Evolutionary conservation across 2,113 vertebrate genomes (phyloP).

Genomic region (Chaetodon auriga): DNA sequence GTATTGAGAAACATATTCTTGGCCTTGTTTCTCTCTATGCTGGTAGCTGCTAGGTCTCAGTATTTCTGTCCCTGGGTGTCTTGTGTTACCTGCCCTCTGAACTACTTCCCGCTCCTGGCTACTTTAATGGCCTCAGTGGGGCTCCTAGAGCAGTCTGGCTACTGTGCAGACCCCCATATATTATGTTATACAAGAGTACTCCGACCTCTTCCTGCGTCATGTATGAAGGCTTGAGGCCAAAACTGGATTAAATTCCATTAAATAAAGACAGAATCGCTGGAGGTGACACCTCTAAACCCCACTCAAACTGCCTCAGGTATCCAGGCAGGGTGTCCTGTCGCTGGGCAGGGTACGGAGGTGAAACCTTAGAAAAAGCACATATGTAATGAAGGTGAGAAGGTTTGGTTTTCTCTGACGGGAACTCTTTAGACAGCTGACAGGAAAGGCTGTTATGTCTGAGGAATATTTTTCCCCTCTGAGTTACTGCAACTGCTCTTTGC

Average conservation of each 20-base stretch:
- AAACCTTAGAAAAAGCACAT: constrained; percentile 34
- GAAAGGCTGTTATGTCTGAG: constrained; percentile 47
- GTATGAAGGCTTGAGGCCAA: constrained; percentile 4
- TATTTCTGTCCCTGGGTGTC: constrained; percentile 62
- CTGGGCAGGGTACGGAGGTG: constrained; percentile 7
- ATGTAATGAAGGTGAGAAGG: background rate
- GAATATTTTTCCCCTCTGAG: constrained; percentile 31
- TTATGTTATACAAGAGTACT: background rate
- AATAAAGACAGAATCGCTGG: background rate
- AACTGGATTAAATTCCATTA: background rate
- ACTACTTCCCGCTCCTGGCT: constrained; percentile 56
- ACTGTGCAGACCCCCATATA: constrained; percentile 17
- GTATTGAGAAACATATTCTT: constrained; percentile 41
- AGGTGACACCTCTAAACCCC: background rate
- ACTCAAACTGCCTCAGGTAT: background rate
- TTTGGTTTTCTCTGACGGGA: constrained; percentile 59
- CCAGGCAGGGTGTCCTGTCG: constrained; percentile 12
- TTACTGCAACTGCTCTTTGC: constrained; percentile 38
- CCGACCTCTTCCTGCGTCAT: background rate
- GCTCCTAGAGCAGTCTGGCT: constrained; percentile 12
- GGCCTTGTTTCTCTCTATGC: constrained; percentile 30
- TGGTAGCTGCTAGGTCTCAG: constrained; percentile 37
- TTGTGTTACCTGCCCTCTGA: constrained; percentile 65
- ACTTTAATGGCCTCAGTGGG: constrained; percentile 25
- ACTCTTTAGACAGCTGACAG: constrained; percentile 54